phyloP scores from a whole-genome alignment of 2,888 invertebrate genomes.

The Himalopsyche japonica region DNA sequence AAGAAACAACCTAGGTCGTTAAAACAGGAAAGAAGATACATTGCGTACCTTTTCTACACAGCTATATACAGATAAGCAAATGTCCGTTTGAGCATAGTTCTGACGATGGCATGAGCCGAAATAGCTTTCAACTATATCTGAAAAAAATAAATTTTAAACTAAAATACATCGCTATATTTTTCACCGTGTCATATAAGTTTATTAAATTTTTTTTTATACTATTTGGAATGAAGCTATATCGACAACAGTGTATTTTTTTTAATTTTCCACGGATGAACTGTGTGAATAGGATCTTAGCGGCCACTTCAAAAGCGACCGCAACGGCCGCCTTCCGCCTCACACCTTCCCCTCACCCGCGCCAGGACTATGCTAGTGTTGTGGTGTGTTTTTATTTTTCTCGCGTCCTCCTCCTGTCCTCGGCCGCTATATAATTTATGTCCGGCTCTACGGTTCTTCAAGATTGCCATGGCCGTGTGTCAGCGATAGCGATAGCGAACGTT shows the following conservation, averaged over 20 bases:
- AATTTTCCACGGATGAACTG: neutral
- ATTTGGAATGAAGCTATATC: no score
- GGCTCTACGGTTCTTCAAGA: neutral
- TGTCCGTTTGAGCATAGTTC: no score
- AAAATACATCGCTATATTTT: no score
- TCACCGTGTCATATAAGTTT: no score
- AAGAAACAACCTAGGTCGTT: no score
- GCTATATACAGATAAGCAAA: no score
- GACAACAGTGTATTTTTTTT: neutral
- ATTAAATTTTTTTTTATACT: no score
- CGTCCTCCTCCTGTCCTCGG: constrained; percentile 1
- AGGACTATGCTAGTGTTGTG: neutral
- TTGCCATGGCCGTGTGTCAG: neutral
- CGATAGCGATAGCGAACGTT: neutral
- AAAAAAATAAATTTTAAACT: no score
- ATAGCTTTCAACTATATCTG: no score
- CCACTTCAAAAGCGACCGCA: neutral
- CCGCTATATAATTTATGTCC: neutral
- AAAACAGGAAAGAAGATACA: no score
- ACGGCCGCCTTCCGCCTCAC: neutral
- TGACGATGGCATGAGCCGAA: no score
- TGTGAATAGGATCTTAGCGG: neutral
- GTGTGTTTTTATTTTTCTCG: neutral
- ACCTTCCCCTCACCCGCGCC: neutral
- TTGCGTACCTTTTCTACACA: no score